Evolutionary conservation across 2,888 invertebrate species (phyloP).

Genomic region (Archaeoteleia sp.): DNA sequence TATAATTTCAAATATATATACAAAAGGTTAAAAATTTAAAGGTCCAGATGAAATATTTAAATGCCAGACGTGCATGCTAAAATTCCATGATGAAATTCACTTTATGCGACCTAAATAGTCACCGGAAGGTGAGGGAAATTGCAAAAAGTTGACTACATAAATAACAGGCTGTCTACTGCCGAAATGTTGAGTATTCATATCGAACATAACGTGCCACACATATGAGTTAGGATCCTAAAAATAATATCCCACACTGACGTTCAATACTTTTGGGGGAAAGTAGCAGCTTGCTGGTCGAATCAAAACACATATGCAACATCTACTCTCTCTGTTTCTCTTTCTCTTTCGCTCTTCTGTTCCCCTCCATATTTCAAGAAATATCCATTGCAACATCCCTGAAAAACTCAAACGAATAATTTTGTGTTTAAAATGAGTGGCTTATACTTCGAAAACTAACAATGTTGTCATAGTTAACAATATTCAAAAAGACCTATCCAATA

Average conservation of each 20-base stretch:
- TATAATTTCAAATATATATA: no score
- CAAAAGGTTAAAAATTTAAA: neutral
- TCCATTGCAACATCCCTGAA: no score
- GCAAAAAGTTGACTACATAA: slow-evolving; percentile 5
- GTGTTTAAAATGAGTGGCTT: no score
- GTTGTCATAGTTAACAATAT: no score
- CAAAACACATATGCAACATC: neutral
- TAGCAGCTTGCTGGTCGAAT: neutral
- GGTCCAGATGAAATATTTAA: neutral
- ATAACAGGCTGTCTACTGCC: slow-evolving; percentile 4
- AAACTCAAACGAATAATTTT: no score
- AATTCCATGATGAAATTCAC: neutral
- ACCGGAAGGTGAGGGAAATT: slow-evolving; percentile 7
- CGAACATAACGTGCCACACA: slow-evolving; percentile 9
- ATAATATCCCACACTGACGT: slow-evolving; percentile 8
- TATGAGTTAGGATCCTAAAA: slow-evolving; percentile 13
- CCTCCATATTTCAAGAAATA: no score
- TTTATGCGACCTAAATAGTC: slow-evolving; percentile 5
- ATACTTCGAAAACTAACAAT: no score
- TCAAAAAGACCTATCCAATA: no score
- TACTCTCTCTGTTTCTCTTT: neutral
- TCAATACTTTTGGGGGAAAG: slow-evolving; percentile 14
- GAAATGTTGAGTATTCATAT: neutral
- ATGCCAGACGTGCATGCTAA: neutral
- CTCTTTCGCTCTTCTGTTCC: no score